phyloP scores from a whole-genome alignment of 2,888 invertebrate species.

The Unio pictorum region DNA sequence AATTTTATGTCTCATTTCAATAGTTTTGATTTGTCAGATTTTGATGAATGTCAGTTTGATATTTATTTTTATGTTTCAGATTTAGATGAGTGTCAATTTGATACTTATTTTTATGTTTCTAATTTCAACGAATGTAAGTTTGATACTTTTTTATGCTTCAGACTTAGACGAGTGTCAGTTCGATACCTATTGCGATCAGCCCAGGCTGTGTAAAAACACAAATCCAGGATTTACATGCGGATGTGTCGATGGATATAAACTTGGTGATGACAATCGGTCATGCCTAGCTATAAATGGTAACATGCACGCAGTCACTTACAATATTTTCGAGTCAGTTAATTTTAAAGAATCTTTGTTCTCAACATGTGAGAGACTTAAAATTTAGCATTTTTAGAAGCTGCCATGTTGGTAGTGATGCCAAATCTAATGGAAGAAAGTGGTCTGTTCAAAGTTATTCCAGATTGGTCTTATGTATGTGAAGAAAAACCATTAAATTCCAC shows the following conservation, averaged over 20 bases:
- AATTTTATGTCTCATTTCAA: neutral
- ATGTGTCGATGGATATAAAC: constrained; percentile 82
- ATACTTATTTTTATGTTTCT: constrained; percentile 21
- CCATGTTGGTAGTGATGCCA: too few species aligned
- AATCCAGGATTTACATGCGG: constrained; percentile 80
- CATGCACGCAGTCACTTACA: constrained; percentile 6
- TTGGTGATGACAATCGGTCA: constrained; percentile 72
- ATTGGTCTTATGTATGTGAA: too few species aligned
- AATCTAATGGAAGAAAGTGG: neutral
- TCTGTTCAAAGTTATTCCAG: too few species aligned
- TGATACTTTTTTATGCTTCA: constrained; percentile 59
- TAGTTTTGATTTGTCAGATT: too few species aligned
- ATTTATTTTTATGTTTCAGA: constrained; percentile 3
- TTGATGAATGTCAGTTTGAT: too few species aligned
- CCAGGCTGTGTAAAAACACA: constrained; percentile 66
- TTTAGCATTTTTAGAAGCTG: constrained; percentile 51
- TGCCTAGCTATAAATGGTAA: constrained; percentile 84
- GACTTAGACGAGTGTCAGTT: constrained; percentile 85
- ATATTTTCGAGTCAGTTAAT: constrained; percentile 78
- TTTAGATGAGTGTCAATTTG: constrained; percentile 9
- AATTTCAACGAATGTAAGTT: neutral
- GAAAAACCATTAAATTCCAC: too few species aligned
- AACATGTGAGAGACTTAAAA: constrained; percentile 79
- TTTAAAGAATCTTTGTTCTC: constrained; percentile 79
- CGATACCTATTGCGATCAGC: constrained; percentile 74